A percentile compares a stretch with the other conserved stretches of the same genome.
phyloP scores from a whole-genome alignment of 2,113 vertebrate species.

The Hystrix cristata region DNA sequence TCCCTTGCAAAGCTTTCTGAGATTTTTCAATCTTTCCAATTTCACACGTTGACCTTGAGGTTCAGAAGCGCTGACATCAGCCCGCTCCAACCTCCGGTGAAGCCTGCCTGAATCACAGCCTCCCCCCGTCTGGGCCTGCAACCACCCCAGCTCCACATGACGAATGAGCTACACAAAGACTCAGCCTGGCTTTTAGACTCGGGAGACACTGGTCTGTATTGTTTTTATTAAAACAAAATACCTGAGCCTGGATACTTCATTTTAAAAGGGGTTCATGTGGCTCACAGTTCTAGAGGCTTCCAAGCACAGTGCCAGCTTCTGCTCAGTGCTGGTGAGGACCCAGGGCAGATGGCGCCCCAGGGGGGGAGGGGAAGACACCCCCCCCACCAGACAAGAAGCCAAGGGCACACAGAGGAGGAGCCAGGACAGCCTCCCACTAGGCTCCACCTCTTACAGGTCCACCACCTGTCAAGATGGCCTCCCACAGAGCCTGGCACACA shows the following conservation, averaged over 20 bases:
- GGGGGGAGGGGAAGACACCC: too few species aligned
- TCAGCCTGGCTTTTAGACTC: neutral
- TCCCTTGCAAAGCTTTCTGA: neutral
- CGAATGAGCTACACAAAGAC: neutral
- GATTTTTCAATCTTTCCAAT: neutral
- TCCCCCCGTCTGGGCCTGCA: too few species aligned
- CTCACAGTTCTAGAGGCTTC: neutral
- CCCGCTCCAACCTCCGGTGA: rapidly evolving
- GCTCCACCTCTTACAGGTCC: neutral
- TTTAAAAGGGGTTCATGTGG: neutral
- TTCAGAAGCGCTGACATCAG: rapidly evolving
- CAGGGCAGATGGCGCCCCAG: neutral
- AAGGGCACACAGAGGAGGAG: neutral
- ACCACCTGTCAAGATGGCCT: neutral
- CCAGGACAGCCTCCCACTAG: neutral
- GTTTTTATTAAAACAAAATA: neutral
- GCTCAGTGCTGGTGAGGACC: neutral
- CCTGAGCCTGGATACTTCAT: neutral
- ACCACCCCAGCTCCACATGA: too few species aligned
- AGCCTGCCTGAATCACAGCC: neutral
- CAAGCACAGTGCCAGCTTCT: neutral
- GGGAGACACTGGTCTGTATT: neutral
- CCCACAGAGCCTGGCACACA: too few species aligned
- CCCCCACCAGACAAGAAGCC: neutral
- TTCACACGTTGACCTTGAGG: neutral